Evolutionary conservation across 2,888 invertebrate species (phyloP), one percentile per base, ranked within the genome.

Genomic region (Fragum sueziense): DNA sequence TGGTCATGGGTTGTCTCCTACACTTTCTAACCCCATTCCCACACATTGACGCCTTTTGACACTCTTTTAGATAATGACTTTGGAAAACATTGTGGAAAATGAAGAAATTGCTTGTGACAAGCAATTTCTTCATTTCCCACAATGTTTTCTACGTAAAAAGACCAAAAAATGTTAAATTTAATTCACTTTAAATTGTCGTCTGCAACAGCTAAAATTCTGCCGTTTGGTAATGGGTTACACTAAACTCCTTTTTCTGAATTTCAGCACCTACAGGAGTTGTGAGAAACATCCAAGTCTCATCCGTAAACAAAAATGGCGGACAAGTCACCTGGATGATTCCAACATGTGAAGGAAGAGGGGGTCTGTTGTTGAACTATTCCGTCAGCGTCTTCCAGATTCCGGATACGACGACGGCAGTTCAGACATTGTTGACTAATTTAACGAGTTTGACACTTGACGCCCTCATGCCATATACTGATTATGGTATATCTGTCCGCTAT

Each of bases 271-370:
- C 67, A 20, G 89, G 85, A 20, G n/a, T 51, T 17, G 80, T 89
- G 14, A 52, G 57, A 54, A 69, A 57, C 17, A 79, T 89, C 9
- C 33, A 67, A 51, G 70, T 79, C 7, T 70, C 70, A 17, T 52
- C 25, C 6, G 25, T 59, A 17, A 41, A 33, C 6, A 65, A 47
- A 11, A 67, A 34, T n/a, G 73, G 77, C n/a, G 82, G 79, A 14
- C 75, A 68, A 7, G 51, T 90, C 41, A 80, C 74, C 11, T 91
- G 91, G 91, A 76, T 67, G 17, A 70, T 70, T 22, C 82, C 88
- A 11, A 72, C 80, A 0, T 91, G 91, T 70, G 65, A 69, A 7
- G 76, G 86, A 0, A 80, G 89, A 20, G 89, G 89, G 1, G 90
- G 90, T 14, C 61, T 33, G 0, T 72, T 90, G 20, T 27, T 83